Percentiles rank a stretch among this genome's conserved stretches.
phyloP scores from a whole-genome alignment of 2,113 vertebrate species.

The Melozone crissalis region DNA sequence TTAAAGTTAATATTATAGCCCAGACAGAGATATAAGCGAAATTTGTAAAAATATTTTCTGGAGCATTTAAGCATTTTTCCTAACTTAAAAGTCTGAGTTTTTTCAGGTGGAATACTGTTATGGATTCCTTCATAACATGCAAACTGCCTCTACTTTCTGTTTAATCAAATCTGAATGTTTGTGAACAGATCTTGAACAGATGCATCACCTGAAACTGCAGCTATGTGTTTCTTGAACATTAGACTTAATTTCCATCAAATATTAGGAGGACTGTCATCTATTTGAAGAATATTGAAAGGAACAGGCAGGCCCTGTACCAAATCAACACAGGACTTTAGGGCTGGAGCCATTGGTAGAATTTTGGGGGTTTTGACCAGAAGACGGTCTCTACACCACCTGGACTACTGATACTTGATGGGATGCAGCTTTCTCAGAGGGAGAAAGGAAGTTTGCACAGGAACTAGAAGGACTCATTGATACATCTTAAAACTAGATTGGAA shows the following conservation, averaged over 20 bases:
- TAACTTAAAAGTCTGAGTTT: background rate
- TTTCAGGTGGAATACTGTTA: background rate
- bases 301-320: background rate
- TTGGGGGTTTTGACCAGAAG: background rate
- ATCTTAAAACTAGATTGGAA: background rate
- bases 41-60: background rate
- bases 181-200: background rate
- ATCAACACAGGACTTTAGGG: background rate
- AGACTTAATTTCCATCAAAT: background rate
- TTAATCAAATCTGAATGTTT: background rate
- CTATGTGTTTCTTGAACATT: background rate
- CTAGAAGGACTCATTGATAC: no score
- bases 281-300: background rate
- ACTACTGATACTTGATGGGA: no score
- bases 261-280: background rate
- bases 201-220: background rate
- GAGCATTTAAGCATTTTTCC: background rate
- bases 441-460: background rate
- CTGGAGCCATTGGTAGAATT: background rate
- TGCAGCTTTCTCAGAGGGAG: background rate
- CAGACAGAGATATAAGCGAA: background rate
- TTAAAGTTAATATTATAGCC: background rate
- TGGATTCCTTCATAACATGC: background rate
- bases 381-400: no score
- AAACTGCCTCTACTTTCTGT: background rate